Evolutionary conservation across 1,140 invertebrate species (phyloP).

Genomic region (Leptopilina boulardi): DNA sequence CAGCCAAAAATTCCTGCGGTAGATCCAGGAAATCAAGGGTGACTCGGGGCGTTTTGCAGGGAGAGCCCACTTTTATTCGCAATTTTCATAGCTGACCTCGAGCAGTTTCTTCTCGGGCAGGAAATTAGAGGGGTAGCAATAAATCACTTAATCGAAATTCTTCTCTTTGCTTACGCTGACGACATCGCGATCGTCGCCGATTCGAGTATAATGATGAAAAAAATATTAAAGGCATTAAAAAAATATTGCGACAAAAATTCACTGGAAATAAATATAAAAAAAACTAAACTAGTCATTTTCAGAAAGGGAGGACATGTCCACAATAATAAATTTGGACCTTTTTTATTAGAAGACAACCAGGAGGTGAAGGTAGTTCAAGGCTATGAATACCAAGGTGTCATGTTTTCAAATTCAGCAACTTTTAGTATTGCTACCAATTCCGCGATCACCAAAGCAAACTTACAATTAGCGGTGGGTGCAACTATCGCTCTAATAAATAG

Average conservation of each 20-base stretch:
- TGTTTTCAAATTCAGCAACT: too few relatives aligned
- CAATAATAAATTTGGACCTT: slow-evolving; percentile 42
- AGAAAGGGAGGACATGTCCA: slow-evolving; percentile 40
- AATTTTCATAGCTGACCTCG: not conserved
- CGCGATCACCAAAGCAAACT: too few relatives aligned
- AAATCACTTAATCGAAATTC: not conserved
- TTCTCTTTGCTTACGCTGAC: too few relatives aligned
- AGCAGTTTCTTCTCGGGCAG: not conserved
- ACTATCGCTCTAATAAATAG: slow-evolving; percentile 40
- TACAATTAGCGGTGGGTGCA: too few relatives aligned
- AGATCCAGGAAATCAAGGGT: too few relatives aligned
- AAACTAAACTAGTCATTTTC: slow-evolving; percentile 54
- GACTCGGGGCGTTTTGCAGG: too few relatives aligned
- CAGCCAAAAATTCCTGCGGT: too few relatives aligned
- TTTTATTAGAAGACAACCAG: slow-evolving; percentile 43
- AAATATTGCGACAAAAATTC: slow-evolving; percentile 27
- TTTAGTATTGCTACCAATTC: too few relatives aligned
- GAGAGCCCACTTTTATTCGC: not conserved
- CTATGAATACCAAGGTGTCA: slow-evolving; percentile 32
- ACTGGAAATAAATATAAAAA: slow-evolving; percentile 47
- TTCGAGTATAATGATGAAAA: not conserved
- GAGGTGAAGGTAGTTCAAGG: slow-evolving; percentile 42
- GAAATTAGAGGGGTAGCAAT: not conserved
- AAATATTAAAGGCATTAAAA: not conserved
- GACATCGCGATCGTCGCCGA: not conserved